Base-by-base conservation (phyloP, 2,888 invertebrate species). In the Hanleya hanleyi region DNA sequence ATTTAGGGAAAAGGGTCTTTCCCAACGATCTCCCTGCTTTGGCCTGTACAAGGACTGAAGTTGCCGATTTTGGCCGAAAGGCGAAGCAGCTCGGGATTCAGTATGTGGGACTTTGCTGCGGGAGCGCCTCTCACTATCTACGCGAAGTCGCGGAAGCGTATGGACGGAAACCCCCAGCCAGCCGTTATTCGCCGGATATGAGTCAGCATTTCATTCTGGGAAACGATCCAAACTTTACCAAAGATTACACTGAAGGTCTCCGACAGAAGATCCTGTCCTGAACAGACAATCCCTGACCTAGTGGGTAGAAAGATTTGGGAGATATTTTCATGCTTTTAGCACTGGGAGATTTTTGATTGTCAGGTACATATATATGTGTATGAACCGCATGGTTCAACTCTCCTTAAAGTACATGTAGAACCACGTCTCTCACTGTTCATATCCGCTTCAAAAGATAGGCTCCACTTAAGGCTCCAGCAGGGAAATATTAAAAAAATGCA, bases 1-100 rank as follows among this genome's bases (percentile, higher is more conserved):
- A n/a, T n/a, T n/a, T 75, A 87, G 88, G 84, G 32, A 69, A 74
- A 32, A 57, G 49, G 18, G 79, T 85, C 0, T 88, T 86, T 70
- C 84, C 85, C 0, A 37, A 77, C 0, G 81, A 87, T 69, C 68
- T 87, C 35, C 69, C 76, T 7, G 72, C 81, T 18, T 77, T 74
- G 51, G 69, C 76, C n/a, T 81, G 84, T 64, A 71, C 81, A 5
- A 15, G 73, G 32, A 64, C 50, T 36, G 74, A 75, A 22, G 76
- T 83, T 7, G 61, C 9, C 1, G 37, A 76, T 37, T 79, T 84
- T 69, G 79, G 77, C 9, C 22, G 61, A 47, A 73, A 77, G 66
- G 70, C 76, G 49, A 67, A 75, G 68, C 69, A 76, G 50, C 70
- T 79, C 9, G 77, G 77, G 9, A 65, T 82, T 22, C 74, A 78